These are phyloP conservation scores for Salpingus planirostris DNA, from an alignment of 2,888 invertebrate genomes.

Conservation along the genomic window DNA sequence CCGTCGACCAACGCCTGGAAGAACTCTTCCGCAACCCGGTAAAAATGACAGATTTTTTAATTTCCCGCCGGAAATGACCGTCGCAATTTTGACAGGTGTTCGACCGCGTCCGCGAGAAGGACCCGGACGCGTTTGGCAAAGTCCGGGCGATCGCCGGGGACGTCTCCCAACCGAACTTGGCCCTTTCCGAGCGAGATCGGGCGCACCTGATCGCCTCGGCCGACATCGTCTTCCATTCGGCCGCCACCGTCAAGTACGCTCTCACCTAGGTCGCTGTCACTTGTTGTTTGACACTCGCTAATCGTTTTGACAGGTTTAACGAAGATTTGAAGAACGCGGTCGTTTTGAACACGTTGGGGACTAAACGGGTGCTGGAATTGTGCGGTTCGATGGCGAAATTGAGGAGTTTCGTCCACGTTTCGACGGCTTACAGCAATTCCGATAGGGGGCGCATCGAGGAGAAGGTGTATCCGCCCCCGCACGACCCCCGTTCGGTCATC, in stretches of 20 bases:
- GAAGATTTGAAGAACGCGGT: slow-evolving; percentile 83
- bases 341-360: slow-evolving; percentile 82
- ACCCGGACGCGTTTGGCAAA: slow-evolving; percentile 58
- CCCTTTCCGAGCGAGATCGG: slow-evolving; percentile 58
- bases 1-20: neutral
- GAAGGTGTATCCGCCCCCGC: slow-evolving; percentile 65
- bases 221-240: slow-evolving; percentile 87
- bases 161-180: slow-evolving; percentile 61
- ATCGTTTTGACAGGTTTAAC: slow-evolving; percentile 53
- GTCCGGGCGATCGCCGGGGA: slow-evolving; percentile 66
- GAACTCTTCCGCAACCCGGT: neutral
- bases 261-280: neutral
- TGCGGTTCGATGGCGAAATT: slow-evolving; percentile 73
- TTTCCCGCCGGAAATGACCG: too few species aligned
- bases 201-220: slow-evolving; percentile 55
- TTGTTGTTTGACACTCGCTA: slow-evolving; percentile 1
- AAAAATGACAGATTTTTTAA: neutral
- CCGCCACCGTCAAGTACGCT: slow-evolving; percentile 73
- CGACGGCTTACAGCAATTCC: slow-evolving; percentile 94
- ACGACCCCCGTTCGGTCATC: slow-evolving; percentile 54
- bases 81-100: slow-evolving; percentile 45
- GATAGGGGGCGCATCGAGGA: slow-evolving; percentile 74
- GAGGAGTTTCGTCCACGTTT: slow-evolving; percentile 80
- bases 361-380: slow-evolving; percentile 71
- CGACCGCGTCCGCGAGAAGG: slow-evolving; percentile 54